Evolutionary conservation across 1,140 invertebrate species (phyloP), one percentile per base, ranked within the genome.

Genomic region (Trialeurodes vaporariorum): DNA sequence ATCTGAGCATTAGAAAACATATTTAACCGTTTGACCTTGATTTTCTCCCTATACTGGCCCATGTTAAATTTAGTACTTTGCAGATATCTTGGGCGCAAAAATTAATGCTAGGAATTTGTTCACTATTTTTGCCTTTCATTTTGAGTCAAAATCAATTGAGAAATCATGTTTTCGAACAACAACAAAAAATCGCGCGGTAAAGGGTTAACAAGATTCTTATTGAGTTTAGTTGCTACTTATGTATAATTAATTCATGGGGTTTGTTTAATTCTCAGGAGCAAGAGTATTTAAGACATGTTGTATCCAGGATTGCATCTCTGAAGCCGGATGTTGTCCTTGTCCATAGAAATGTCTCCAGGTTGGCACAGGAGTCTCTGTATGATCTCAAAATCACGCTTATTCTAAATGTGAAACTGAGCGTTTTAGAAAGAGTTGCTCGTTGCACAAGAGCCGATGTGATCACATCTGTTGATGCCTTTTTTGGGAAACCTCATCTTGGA

Each of bases 271-370:
- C 73, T 9, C 74, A 95, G 86, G 95, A 98, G 79, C 85, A 87
- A 72, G 92, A 96, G 75, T 97, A 95, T 79, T 76, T 97, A 58
- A 84, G 87, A 27, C 91, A 96, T 71, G 88, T 90, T 63, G 92
- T 95, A n/a, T 87, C 89, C 2, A 87, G 95, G 72, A 94, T 99
- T 61, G 84, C 86, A 1, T 87, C 90, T 21, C 81, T 94, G 26
- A 84, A 88, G 26, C 94, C 96, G 0, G 86, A 93, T 72, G 82
- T 98, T 25, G 86, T 98, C 1, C 77, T 98, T 2, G 93, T 96
- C 0, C 91, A 95, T 22, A 89, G 93, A 67, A 90, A 88, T 63
- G 94, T 96, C 21, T 92, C 94, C 0, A 83, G 93, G 68, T 80
- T 93, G 23, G 94, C 94, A 2, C 92, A 96, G 79, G 92, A 96